Percentiles rank a stretch among this genome's conserved stretches.
Evolutionary conservation across 2,888 invertebrate genomes (phyloP).

Genomic region (Synanthedon myopaeformis): DNA sequence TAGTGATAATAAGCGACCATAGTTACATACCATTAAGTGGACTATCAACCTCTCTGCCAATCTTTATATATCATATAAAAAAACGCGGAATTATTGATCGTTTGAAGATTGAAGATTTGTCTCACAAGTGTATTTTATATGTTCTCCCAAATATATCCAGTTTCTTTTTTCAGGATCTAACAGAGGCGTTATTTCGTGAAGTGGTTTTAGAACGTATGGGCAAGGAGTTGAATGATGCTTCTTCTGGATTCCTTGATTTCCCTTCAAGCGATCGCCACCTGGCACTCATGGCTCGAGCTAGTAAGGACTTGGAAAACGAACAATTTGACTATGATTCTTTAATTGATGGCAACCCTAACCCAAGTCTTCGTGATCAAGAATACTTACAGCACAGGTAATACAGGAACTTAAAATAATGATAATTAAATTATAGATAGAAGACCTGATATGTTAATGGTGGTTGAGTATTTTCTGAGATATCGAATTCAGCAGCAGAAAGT

Average conservation of each 20-base stretch:
- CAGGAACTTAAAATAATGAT: too few relatives aligned
- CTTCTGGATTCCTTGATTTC: constrained; percentile 75
- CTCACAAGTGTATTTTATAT: background rate
- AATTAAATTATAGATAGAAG: too few relatives aligned
- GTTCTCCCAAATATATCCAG: background rate
- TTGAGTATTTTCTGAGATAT: too few relatives aligned
- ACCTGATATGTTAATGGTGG: too few relatives aligned
- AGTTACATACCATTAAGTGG: too few relatives aligned
- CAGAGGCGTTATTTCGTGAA: constrained; percentile 80
- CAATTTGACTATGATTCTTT: constrained; percentile 80
- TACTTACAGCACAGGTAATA: constrained; percentile 82
- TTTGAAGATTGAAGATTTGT: too few relatives aligned
- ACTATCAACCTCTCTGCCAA: too few relatives aligned
- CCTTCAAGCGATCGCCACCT: constrained; percentile 61
- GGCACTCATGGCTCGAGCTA: constrained; percentile 64
- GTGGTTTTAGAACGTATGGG: constrained; percentile 80
- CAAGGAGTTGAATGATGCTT: constrained; percentile 76
- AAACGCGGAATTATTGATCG: too few relatives aligned
- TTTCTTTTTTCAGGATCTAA: constrained; percentile 65
- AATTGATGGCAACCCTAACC: constrained; percentile 77
- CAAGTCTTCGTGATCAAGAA: constrained; percentile 88
- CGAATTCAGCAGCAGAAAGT: too few relatives aligned
- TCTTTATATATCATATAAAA: too few relatives aligned
- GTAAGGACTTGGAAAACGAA: constrained; percentile 70
- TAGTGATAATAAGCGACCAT: too few relatives aligned